Conservation (phyloP, 2,113 vertebrate genomes). For the Pholis gunnellus region DNA sequence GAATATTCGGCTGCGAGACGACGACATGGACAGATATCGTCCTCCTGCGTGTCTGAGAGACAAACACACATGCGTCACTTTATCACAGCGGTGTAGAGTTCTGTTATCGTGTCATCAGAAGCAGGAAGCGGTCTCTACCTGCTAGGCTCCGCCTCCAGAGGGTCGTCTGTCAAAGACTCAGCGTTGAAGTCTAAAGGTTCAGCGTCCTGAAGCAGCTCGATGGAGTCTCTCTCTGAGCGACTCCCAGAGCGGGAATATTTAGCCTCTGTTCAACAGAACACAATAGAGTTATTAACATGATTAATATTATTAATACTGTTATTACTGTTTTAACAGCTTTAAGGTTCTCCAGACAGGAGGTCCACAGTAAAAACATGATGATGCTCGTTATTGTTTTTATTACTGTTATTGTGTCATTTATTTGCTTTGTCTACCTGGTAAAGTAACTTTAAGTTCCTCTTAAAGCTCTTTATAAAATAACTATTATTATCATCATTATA, state of each 20-base stretch:
- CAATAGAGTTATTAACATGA: neutral
- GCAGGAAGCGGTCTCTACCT: constrained; percentile 80
- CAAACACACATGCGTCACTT: neutral
- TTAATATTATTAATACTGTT: no score
- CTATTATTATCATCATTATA: no score
- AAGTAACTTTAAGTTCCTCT: no score
- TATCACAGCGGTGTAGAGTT: neutral
- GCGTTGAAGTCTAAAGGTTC: constrained; percentile 96
- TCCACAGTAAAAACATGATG: no score
- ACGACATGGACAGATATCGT: constrained; percentile 93
- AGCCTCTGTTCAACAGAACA: constrained; percentile 72
- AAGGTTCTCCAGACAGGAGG: no score
- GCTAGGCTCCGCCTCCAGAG: constrained; percentile 86
- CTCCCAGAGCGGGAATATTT: constrained; percentile 89
- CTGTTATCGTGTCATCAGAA: neutral
- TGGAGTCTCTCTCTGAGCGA: constrained; percentile 89
- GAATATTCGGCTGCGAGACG: constrained; percentile 92
- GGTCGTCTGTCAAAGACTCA: constrained; percentile 88
- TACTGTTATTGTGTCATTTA: no score
- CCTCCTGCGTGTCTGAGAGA: constrained; percentile 88
- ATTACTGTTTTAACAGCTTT: no score
- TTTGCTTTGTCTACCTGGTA: no score
- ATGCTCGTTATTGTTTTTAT: constrained; percentile 5
- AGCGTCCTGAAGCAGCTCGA: constrained; percentile 95
- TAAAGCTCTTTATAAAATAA: no score